phyloP scores from a whole-genome alignment of 64 coral and sea anemone species.

The Stichodactyla helianthus region DNA sequence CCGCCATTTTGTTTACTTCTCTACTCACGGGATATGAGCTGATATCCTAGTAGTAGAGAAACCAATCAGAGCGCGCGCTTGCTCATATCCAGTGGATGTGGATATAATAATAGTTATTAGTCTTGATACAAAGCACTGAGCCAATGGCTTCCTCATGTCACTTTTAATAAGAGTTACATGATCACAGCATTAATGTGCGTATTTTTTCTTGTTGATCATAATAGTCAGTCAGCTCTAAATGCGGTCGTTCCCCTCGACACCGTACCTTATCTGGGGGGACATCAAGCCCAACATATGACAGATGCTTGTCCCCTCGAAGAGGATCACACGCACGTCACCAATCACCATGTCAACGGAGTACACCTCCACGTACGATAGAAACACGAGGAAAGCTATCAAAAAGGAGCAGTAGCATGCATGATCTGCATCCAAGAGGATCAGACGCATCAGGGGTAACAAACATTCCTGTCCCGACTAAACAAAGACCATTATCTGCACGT shows the following conservation, averaged over 20 bases:
- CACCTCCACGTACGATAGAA: constrained; percentile 54
- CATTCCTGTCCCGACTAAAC: neutral
- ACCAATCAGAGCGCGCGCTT: no score
- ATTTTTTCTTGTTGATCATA: neutral
- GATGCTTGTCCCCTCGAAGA: constrained; percentile 15
- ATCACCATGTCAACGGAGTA: constrained; percentile 22
- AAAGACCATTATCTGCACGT: neutral
- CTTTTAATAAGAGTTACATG: no score
- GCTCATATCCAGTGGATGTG: no score
- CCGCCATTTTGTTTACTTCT: no score
- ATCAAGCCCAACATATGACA: neutral
- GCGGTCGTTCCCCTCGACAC: neutral
- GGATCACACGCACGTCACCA: constrained; percentile 12
- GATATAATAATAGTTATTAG: no score
- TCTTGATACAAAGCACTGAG: no score
- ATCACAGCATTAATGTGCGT: no score
- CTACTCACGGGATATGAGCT: no score
- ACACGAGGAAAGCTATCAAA: constrained; percentile 33
- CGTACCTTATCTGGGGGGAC: constrained; percentile 16
- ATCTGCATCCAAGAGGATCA: constrained; percentile 13
- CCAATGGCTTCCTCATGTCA: no score
- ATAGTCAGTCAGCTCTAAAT: neutral
- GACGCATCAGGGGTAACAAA: neutral
- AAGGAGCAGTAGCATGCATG: constrained; percentile 56
- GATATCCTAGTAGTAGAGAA: no score